These are phyloP conservation scores for Subacronicta megacephala DNA, from an alignment of 2,888 invertebrate species.

Conservation along the genomic window DNA sequence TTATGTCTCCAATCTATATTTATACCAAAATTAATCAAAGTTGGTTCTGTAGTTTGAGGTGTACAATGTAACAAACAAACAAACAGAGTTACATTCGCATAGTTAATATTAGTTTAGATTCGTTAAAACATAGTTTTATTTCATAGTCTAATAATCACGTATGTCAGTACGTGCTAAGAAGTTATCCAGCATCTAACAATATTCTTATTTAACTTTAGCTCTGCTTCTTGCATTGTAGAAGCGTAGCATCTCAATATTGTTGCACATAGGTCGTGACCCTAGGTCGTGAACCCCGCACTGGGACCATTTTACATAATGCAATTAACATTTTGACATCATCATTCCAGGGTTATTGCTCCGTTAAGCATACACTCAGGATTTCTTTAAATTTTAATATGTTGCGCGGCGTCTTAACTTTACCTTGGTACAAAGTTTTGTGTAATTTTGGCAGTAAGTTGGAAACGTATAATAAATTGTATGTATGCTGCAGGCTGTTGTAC, in stretches of 20 bases:
- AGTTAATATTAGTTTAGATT: too few relatives aligned
- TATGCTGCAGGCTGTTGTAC: neutral
- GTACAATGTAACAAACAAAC: too few relatives aligned
- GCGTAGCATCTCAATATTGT: slow-evolving; percentile 30
- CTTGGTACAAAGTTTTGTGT: slow-evolving; percentile 4
- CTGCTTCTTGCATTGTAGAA: slow-evolving; percentile 21
- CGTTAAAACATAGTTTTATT: too few relatives aligned
- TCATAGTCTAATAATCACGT: too few relatives aligned
- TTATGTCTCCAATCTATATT: too few relatives aligned
- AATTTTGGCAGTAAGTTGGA: slow-evolving; percentile 16
- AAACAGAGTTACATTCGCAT: too few relatives aligned
- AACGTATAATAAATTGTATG: slow-evolving; percentile 1
- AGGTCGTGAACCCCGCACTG: slow-evolving; percentile 61
- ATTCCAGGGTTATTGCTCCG: slow-evolving; percentile 36
- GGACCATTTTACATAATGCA: slow-evolving; percentile 72
- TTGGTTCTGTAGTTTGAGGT: too few relatives aligned
- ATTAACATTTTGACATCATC: slow-evolving; percentile 69
- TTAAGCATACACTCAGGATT: slow-evolving; percentile 34
- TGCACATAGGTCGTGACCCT: slow-evolving; percentile 61
- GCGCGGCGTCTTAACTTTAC: slow-evolving; percentile 10
- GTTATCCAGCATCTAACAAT: neutral
- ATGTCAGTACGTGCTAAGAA: too few relatives aligned
- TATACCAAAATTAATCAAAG: too few relatives aligned
- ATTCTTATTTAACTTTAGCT: slow-evolving; percentile 1
- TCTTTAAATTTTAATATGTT: slow-evolving; percentile 42